Evolutionary conservation across 2,113 vertebrate genomes (phyloP).

Genomic region (Thymallus thymallus): DNA sequence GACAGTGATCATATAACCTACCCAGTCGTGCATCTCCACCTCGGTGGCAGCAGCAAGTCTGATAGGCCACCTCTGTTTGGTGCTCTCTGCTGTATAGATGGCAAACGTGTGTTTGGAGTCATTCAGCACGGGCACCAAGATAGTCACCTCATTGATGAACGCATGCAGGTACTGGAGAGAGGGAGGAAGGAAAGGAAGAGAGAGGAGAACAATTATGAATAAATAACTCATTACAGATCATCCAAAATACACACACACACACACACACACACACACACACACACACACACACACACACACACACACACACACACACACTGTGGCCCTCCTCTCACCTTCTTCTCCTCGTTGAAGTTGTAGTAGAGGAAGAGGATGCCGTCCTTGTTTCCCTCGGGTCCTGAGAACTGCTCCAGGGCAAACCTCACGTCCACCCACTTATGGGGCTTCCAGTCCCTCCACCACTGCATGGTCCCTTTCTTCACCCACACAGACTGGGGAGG

Average conservation of each 20-base stretch:
- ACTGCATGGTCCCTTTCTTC: conserved; percentile 92
- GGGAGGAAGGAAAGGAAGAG: too few relatives aligned
- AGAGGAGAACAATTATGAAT: too few relatives aligned
- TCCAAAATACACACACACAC: too few relatives aligned
- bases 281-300: not conserved
- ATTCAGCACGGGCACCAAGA: conserved; percentile 87
- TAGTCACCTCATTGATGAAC: conserved; percentile 94
- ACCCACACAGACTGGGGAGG: conserved; percentile 90
- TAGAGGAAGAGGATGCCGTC: conserved; percentile 97
- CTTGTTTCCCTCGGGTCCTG: conserved; percentile 81
- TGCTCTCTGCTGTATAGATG: conserved; percentile 90
- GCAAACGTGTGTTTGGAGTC: conserved; percentile 93
- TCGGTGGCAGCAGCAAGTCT: conserved; percentile 87
- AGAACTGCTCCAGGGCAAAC: conserved; percentile 94
- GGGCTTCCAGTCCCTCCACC: conserved; percentile 97
- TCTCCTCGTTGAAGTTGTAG: conserved; percentile 88
- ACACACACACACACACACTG: not conserved
- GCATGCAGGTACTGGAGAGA: conserved; percentile 86
- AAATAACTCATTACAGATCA: too few relatives aligned
- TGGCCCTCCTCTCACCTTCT: conserved; percentile 80
- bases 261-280: too few relatives aligned
- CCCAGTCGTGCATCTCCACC: conserved; percentile 96
- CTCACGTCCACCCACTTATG: conserved; percentile 92
- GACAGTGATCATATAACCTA: conserved; percentile 44
- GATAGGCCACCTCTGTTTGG: conserved; percentile 92